Conservation (phyloP, 2,113 vertebrate genomes). For the Solea solea region DNA sequence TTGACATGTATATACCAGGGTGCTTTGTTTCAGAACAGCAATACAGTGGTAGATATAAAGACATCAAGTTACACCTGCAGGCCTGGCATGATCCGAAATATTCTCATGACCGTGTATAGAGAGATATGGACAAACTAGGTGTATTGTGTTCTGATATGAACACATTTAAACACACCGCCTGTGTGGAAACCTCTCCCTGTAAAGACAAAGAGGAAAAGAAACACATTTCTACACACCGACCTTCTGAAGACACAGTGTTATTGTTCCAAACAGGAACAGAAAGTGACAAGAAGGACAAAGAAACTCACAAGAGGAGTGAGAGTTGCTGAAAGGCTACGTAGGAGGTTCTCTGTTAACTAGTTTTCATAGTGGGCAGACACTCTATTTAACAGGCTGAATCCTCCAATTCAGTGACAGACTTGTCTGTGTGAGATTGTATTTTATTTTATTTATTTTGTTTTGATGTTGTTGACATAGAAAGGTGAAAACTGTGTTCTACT, state of each 20-base stretch:
- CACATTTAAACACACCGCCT: background rate
- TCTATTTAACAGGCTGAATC: too few relatives aligned
- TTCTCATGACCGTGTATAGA: background rate
- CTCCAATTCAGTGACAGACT: too few relatives aligned
- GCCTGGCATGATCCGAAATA: background rate
- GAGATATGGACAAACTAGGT: background rate
- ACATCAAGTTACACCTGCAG: too few relatives aligned
- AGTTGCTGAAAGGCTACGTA: background rate
- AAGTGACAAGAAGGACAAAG: background rate
- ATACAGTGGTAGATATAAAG: too few relatives aligned
- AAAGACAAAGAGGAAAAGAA: background rate
- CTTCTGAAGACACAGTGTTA: background rate
- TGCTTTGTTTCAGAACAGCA: too few relatives aligned
- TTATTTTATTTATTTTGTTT: too few relatives aligned
- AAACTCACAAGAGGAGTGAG: background rate
- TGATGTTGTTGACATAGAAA: too few relatives aligned
- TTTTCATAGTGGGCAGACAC: too few relatives aligned
- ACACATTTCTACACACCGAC: background rate
- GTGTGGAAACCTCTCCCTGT: background rate
- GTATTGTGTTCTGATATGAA: background rate
- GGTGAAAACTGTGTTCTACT: too few relatives aligned
- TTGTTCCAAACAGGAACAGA: background rate
- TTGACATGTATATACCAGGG: too few relatives aligned
- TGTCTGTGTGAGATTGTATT: too few relatives aligned
- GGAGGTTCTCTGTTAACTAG: background rate